phyloP scores from a whole-genome alignment of 2,797 vertebrate genomes.

The Octomys mimax region DNA sequence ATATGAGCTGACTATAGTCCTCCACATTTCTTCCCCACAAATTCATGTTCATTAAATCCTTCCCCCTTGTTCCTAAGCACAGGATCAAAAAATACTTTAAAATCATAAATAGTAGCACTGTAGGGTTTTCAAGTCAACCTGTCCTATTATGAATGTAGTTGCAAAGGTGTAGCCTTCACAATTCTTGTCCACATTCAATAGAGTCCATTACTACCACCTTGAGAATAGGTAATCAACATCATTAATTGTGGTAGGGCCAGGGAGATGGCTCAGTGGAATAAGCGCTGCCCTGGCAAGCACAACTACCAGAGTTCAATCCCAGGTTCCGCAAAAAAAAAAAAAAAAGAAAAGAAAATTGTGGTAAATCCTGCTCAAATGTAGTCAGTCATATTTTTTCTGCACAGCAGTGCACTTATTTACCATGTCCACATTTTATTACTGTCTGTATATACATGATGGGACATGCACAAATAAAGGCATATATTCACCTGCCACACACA shows the following conservation, averaged over 20 bases:
- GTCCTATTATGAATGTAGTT: conserved; percentile 3
- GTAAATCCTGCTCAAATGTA: background rate
- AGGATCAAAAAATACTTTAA: conserved; percentile 62
- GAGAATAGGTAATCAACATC: background rate
- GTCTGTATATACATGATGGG: background rate
- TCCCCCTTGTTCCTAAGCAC: conserved; percentile 60
- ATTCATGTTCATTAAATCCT: conserved; percentile 65
- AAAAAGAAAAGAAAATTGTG: too few species aligned
- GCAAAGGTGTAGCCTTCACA: conserved; percentile 25
- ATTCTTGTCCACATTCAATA: background rate
- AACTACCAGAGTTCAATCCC: too few species aligned
- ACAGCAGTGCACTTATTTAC: background rate
- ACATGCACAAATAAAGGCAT: background rate
- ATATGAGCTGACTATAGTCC: background rate
- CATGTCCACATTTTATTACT: background rate
- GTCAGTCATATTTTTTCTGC: background rate
- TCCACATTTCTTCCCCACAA: conserved; percentile 49
- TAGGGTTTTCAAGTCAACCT: conserved; percentile 37
- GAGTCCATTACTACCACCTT: background rate
- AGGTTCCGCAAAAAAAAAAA: too few species aligned
- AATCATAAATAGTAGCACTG: conserved; percentile 64
- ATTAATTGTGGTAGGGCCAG: conserved; percentile 4
- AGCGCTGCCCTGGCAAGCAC: too few species aligned
- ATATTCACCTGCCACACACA: background rate
- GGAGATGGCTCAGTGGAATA: too few species aligned